Evolutionary conservation across 2,797 vertebrate species (phyloP), one percentile per base, ranked within the genome.

Genomic region (Fistularia tabacaria): DNA sequence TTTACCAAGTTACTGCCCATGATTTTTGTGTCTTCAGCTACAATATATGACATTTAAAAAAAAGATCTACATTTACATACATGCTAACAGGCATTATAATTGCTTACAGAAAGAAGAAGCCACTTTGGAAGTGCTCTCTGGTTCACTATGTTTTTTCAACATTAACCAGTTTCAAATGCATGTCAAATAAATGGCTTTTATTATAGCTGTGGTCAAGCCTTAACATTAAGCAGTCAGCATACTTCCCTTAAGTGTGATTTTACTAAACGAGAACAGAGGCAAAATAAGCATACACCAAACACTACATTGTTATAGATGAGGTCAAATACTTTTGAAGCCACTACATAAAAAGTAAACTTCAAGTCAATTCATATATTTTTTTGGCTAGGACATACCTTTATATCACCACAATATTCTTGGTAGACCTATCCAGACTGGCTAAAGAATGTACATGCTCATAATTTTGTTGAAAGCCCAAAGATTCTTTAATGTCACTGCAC

Each of bases 401-500:
- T 85, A 64, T 56, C 84, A 73, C 68, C 54, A 69, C 80, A 72
- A 84, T 81, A 74, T 75, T 85, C 77, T 72, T 59, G 64, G 69
- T 72, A 60, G 74, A 54, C 49, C 14, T 52, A 77, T 46, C 25
- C 13, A 47, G 2, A 25, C 25, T 25, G 25, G 25, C 25, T 25
- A 5, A 25, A 25, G 51, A 52, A 49, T 45, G 54, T 54, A 51
- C 61, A 72, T 42, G 52, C 62, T 71, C 41, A 49, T 73, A 53
- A 56, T 68, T 69, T 77, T 72, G 57, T 71, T 71, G 76, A 82
- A 68, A 81, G 79, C 71, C 62, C 54, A 25, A 70, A 65, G 56
- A 70, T 45, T 71, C 56, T 84, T 89, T 81, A 81, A 80, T 69
- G 63, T 83, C 81, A 81, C 57, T 81, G 77, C 76, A 64, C 76